Evolutionary conservation across 2,797 vertebrate species (phyloP), one percentile per base, ranked within the genome.

Genomic region (Rhinoraja longicauda): DNA sequence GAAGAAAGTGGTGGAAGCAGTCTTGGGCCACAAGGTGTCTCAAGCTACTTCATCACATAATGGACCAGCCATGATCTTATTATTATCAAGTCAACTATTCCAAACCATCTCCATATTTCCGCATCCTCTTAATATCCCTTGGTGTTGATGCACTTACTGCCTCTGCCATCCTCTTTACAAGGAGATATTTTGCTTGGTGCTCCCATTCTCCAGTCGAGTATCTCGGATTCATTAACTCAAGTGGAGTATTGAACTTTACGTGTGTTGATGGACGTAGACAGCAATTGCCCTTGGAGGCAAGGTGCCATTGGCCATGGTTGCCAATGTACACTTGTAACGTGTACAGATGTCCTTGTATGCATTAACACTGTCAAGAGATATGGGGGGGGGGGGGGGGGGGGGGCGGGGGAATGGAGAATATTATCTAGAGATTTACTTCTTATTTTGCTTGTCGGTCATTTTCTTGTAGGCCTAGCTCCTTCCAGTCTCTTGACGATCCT

Each of bases 401-500:
- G 57, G n/a, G n/a, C n/a, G 21, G 19, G 75, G 29, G 75, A 29
- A 75, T 73, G 24, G 70, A 24, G 70, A 75, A 92, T 36, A 75
- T 88, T 88, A 67, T 67, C 82, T 91, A 39, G 6, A 73, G 70
- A 92, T 92, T 73, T 36, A 75, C 39, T 73, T 92, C 90, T 92
- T 92, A 92, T 67, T 92, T 92, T 92, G 70, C 90, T 92, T 92
- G 90, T 92, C 90, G 95, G 95, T 78, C 95, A 94, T 95, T 97
- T 93, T 96, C 95, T 96, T 95, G 93, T 96, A 96, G 96, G 96
- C 96, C 92, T 88, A 95, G 94, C 79, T 53, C 95, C 93, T 94
- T 94, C 93, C 94, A 94, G 94, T 93, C 93, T 95, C 93, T 93
- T 94, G 94, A 86, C 94, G 94, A 93, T 94, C 95, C 94, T 95